Evolutionary conservation across 2,113 vertebrate genomes (phyloP), one percentile per base, ranked within the genome.

Genomic region (Oplegnathus fasciatus): DNA sequence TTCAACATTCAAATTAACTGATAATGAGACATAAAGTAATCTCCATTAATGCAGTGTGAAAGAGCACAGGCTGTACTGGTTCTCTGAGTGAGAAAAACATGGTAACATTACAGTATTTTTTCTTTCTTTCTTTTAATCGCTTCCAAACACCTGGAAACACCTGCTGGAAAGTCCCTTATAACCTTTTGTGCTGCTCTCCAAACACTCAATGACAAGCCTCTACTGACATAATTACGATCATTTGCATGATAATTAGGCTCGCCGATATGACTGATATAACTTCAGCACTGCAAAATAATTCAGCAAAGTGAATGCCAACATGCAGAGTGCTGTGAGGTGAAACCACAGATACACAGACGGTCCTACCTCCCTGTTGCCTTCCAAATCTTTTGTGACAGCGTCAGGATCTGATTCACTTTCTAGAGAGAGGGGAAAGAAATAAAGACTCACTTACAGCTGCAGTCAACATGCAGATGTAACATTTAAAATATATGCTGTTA

Each of bases 371-470:
- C 54, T 66, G 66, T 81, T 77, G 60, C 83, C 83, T 26, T 86
- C 89, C 1, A 80, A 48, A 14, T 92, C 91, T 76, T 85, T 80
- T 1, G 87, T 61, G 32, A 76, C 86, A 22, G 42, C 5, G 24
- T 90, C 93, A 3, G 92, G 40, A 68, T 92, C 89, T 4, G 88
- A 82, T 24, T 95, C 93, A 0, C 65, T 94, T 83, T 94, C 95
- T 96, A 48, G 5, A 70, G 11, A 91, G 44, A 55, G 34, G 50
- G 24, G 13, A 70, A 70, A 57, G 10, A 26, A 30, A 78, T 14
- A 17, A 40, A 66, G 0, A 74, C 24, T 57, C 1, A 55, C 3
- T 44, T 15, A 55, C 9, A 8, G 3, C 2, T 42, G 2, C 14
- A 8, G 9, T 34, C 34, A n/a, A n/a, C n/a, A n/a, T n/a, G n/a